These are phyloP conservation scores for Tor tambroides DNA, from an alignment of 2,113 vertebrate genomes.

Conservation along the genomic window DNA sequence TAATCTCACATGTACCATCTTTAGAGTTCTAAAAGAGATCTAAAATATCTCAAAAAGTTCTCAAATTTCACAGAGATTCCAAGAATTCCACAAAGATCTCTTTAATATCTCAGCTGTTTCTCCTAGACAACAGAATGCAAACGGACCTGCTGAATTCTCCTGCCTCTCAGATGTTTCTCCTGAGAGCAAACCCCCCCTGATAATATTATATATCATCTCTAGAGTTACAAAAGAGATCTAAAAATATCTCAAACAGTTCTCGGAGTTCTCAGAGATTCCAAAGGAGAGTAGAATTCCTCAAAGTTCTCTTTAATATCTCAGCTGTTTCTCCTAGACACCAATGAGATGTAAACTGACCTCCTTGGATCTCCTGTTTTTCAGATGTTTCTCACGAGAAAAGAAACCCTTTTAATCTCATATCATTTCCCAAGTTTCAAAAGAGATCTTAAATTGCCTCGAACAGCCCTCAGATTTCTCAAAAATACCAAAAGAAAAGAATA, in stretches of 20 bases:
- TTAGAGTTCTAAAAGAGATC: not conserved
- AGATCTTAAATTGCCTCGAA: not conserved
- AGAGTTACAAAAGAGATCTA: not conserved
- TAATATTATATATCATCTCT: not conserved
- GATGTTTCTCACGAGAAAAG: too few relatives aligned
- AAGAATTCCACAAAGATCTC: not conserved
- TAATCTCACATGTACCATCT: not conserved
- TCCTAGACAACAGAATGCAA: not conserved
- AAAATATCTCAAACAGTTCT: not conserved
- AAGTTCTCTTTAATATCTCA: not conserved
- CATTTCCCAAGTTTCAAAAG: not conserved
- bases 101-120: not conserved
- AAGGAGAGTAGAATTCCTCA: not conserved
- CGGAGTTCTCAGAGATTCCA: too few relatives aligned
- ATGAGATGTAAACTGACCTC: not conserved
- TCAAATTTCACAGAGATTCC: too few relatives aligned
- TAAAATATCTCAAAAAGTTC: not conserved
- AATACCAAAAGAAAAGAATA: not conserved
- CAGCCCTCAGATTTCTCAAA: not conserved
- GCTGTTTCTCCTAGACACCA: not conserved
- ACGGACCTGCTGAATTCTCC: not conserved
- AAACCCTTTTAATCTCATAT: too few relatives aligned
- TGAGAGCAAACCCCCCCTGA: not conserved
- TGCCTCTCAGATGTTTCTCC: too few relatives aligned
- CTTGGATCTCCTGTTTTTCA: too few relatives aligned